phyloP scores from a whole-genome alignment of 2,113 vertebrate species.

The Apteryx owenii region DNA sequence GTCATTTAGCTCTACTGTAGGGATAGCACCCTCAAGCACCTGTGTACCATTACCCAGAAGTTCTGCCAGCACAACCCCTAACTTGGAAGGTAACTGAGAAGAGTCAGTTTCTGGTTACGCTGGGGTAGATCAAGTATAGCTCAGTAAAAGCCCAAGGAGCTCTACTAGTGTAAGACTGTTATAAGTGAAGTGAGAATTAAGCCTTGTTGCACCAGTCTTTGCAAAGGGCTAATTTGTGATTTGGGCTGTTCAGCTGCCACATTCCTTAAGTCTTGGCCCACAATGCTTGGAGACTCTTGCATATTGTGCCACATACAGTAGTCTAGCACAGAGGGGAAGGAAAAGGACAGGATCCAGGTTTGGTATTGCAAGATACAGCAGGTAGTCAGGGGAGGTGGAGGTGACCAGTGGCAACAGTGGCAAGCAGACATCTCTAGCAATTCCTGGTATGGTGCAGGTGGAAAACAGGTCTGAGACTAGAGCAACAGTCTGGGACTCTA shows the following conservation, averaged over 20 bases:
- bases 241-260: background rate
- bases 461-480: background rate
- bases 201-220: background rate
- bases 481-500: background rate
- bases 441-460: background rate
- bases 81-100: background rate
- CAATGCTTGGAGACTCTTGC: background rate
- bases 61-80: background rate
- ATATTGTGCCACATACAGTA: background rate
- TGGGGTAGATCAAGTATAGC: background rate
- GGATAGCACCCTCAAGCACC: background rate
- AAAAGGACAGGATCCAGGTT: background rate
- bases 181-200: background rate
- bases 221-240: background rate
- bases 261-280: accelerated
- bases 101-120: background rate
- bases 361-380: background rate
- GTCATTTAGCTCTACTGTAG: accelerated
- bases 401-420: background rate
- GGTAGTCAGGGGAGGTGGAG: background rate
- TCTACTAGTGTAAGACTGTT: background rate
- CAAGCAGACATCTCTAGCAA: background rate
- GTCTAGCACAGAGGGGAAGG: background rate
- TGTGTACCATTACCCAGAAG: background rate
- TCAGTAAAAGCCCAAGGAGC: background rate